Evolutionary conservation across 2,797 vertebrate species (phyloP).

Genomic region (Enteromius paludinosus): DNA sequence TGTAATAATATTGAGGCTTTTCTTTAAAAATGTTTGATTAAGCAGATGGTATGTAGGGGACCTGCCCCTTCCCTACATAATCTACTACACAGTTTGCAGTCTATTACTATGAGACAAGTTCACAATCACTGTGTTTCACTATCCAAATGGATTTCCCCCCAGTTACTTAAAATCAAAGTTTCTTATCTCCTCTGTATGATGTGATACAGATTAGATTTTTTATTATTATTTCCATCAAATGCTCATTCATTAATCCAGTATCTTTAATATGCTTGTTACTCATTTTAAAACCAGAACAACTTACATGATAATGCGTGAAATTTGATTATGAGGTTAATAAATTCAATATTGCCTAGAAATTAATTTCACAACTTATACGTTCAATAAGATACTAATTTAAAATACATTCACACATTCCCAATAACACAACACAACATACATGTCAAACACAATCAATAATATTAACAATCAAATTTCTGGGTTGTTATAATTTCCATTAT

Average conservation of each 20-base stretch:
- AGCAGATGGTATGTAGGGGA: conserved; percentile 5
- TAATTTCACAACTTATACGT: not conserved
- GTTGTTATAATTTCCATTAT: not conserved
- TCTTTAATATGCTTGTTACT: not conserved
- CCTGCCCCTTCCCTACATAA: conserved; percentile 12
- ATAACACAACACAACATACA: not conserved
- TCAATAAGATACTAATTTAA: not conserved
- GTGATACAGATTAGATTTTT: not conserved
- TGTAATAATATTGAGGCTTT: not conserved
- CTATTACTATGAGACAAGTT: not conserved
- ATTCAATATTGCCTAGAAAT: not conserved
- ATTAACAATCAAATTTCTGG: conserved; percentile 6
- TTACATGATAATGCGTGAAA: not conserved
- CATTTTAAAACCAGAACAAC: not conserved
- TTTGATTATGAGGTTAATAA: conserved; percentile 14
- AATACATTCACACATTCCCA: not conserved
- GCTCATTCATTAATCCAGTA: not conserved
- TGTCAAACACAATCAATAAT: conserved; percentile 21
- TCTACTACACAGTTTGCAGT: not conserved
- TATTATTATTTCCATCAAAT: not conserved
- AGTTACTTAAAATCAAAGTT: not conserved
- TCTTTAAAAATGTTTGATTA: not conserved
- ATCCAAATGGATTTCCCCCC: not conserved
- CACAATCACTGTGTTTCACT: conserved; percentile 1
- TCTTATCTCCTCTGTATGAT: not conserved